Evolutionary conservation across 2,797 vertebrate genomes (phyloP), one percentile per base, ranked within the genome.

Genomic region (Cynopterus sphinx): DNA sequence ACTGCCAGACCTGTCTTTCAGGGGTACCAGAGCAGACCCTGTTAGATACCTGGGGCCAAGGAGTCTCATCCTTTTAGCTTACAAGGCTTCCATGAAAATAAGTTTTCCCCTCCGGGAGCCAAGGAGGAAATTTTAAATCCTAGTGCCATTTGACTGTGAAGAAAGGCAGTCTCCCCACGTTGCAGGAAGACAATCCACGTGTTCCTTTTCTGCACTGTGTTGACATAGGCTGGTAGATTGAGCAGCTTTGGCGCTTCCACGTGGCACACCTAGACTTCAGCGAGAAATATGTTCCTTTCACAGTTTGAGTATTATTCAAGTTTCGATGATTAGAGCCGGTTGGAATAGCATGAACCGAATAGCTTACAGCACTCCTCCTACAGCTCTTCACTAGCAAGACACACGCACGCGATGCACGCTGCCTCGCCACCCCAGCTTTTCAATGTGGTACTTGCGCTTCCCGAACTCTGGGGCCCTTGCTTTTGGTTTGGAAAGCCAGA

Each of bases 291-390:
- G 92, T 77, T 90, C 84, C 92, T 97, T 95, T 93, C 68, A 90
- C 95, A 95, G 96, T 95, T 36, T 94, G 96, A 96, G 71, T 92
- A 95, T 90, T 96, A 95, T 93, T 97, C 92, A 93, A 96, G 90
- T 93, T 92, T 53, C 90, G 95, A 92, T 96, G 96, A 95, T 97
- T 94, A 97, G 97, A 95, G 95, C 95, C 74, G 73, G 93, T 33
- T 93, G 95, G 87, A 97, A 96, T 93, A 96, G 96, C 92, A 95
- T 82, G 94, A 96, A 92, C 91, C 7, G 15, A 78, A 93, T 17
- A 94, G 97, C 97, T 96, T 84, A 93, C 33, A 96, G 95, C 82
- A 49, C 65, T 87, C 73, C 65, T 85, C 92, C 77, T 63, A 51
- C 33, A 65, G 82, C 90, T 86, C 93, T 92, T 90, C 1, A 0